Evolutionary conservation across 1,140 invertebrate species (phyloP).

Genomic region (Trialeurodes vaporariorum): DNA sequence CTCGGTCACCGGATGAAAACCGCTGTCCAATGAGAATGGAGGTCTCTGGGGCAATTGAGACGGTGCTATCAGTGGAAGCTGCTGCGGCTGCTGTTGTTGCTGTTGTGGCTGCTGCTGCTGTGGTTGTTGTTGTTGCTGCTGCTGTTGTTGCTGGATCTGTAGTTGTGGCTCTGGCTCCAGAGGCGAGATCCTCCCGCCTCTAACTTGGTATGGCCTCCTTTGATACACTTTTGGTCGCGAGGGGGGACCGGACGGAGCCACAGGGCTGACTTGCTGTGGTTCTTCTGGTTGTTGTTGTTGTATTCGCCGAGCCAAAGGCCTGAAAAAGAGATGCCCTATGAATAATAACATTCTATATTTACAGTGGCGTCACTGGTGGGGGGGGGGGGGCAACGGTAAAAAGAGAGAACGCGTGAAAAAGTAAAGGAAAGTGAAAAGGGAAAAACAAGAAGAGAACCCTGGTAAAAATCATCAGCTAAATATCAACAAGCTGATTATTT

Average conservation of each 20-base stretch:
- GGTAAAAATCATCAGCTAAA: too few relatives aligned
- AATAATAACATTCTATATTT: too few relatives aligned
- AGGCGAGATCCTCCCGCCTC: background rate
- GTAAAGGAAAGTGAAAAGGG: too few relatives aligned
- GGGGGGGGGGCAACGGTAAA: too few relatives aligned
- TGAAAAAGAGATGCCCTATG: too few relatives aligned
- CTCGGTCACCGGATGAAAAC: too few relatives aligned
- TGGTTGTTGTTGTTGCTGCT: background rate
- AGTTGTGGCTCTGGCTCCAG: background rate
- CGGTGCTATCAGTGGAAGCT: background rate
- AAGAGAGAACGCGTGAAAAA: too few relatives aligned
- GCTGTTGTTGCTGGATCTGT: background rate
- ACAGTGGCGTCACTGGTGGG: too few relatives aligned
- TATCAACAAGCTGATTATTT: too few relatives aligned
- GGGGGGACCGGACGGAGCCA: background rate
- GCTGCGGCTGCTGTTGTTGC: background rate
- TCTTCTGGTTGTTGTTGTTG: background rate
- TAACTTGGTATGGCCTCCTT: background rate
- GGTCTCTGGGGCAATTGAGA: background rate
- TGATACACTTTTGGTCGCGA: background rate
- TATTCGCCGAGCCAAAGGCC: background rate
- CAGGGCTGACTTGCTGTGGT: background rate
- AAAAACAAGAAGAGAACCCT: too few relatives aligned
- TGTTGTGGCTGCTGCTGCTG: background rate
- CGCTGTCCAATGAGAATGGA: background rate